Base-by-base conservation (phyloP, 2,113 vertebrate genomes). In the Potamarius usumacintae region DNA sequence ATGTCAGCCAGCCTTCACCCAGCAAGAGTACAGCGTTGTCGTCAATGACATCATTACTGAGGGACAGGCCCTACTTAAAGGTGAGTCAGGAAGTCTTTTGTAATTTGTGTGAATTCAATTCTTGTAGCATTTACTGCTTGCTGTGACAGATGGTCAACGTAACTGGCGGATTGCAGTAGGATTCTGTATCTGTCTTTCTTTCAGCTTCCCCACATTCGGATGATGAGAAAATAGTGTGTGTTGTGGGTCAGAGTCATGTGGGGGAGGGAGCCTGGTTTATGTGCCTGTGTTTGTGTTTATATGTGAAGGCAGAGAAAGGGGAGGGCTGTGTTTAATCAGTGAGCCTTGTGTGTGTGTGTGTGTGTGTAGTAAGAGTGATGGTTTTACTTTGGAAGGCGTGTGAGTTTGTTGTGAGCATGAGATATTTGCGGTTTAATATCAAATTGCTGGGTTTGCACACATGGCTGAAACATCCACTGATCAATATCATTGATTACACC, bases 21-120 rank as follows among this genome's bases (percentile, higher is more conserved):
- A 97, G 95, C 96, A 95, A 85, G 94, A 96, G 93, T 97, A 97
- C 95, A 96, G 94, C 74, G 95, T 95, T 5, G 93, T 95, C 72
- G 93, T 96, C 88, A 93, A 95, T 12, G 95, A 94, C 90, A 95
- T 93, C 60, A 88, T 97, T 85, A 94, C 91, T 0, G 94, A 96
- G 96, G 97, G 96, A 89, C 97, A 97, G 86, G 95, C 95, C 88
- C 96, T 97, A 90, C 95, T 97, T 88, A 97, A 96, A 25, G 96
- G 97, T 97, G 97, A 72, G 87, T 72, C 92, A 72, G 30, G 76
- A 85, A 84, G 80, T 69, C 53, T 4, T 84, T 57, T 67, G 50
- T 14, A 18, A 57, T 48, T 22, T 79, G 14, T 79, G 14, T 55
- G 15, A 0, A n/a, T 86, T 79, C 48, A n/a, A 15, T 71, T 63